Percentiles rank a stretch among this genome's conserved stretches.
These are phyloP conservation scores for Mercenaria mercenaria DNA, from an alignment of 1,140 invertebrate species.

Conservation along the genomic window DNA sequence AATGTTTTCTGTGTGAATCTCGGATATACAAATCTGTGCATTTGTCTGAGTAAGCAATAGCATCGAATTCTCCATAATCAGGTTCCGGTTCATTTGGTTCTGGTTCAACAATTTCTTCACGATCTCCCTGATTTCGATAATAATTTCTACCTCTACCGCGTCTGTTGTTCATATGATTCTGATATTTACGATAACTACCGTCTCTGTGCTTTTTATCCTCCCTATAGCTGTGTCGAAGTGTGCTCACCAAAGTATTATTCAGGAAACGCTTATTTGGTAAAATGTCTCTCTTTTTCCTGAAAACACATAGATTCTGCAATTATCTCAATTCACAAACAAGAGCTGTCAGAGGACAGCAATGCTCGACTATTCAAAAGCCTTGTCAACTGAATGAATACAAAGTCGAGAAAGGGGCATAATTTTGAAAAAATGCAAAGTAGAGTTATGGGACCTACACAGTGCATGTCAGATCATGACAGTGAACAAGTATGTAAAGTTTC, in stretches of 20 bases:
- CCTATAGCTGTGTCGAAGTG: conserved; percentile 68
- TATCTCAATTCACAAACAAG: not conserved
- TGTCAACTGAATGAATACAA: too few species aligned
- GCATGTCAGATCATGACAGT: too few species aligned
- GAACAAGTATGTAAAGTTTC: too few species aligned
- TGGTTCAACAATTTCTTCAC: conserved; percentile 5
- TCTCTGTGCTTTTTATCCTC: conserved; percentile 32
- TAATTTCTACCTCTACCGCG: not conserved
- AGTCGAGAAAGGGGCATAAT: too few species aligned
- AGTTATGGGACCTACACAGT: too few species aligned
- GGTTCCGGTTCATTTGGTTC: conserved; percentile 2
- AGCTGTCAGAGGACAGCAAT: too few species aligned
- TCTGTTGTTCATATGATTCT: conserved; percentile 43
- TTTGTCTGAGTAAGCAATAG: conserved; percentile 22
- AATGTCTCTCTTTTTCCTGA: conserved; percentile 80
- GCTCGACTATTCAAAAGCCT: too few species aligned
- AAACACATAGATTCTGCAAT: conserved; percentile 59
- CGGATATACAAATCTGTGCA: conserved; percentile 41
- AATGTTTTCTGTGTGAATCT: conserved; percentile 51
- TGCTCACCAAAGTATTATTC: conserved; percentile 82
- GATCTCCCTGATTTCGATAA: not conserved
- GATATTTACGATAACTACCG: conserved; percentile 3
- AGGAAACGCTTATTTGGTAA: conserved; percentile 83
- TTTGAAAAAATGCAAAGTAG: too few species aligned
- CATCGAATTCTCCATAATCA: conserved; percentile 50